A percentile compares a stretch with the other conserved stretches of the same genome.
These are phyloP conservation scores for Mamestra configurata DNA, from an alignment of 1,140 invertebrate genomes.

Conservation along the genomic window DNA sequence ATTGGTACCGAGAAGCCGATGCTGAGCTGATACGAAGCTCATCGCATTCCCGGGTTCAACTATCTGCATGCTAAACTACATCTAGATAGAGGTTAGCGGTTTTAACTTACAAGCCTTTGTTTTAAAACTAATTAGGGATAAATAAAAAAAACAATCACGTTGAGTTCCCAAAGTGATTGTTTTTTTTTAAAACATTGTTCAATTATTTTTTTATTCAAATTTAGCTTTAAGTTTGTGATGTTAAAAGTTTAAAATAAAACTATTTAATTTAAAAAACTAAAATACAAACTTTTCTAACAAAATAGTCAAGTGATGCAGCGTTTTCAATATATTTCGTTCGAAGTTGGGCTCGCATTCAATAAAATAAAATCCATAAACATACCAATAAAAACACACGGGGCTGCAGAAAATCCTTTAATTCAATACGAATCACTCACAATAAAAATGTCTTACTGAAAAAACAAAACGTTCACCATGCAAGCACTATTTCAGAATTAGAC, in stretches of 20 bases:
- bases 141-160: no score
- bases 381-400: background rate
- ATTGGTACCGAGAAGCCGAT: slow-evolving; percentile 4
- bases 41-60: background rate
- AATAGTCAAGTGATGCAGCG: no score
- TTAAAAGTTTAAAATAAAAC: no score
- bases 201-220: no score
- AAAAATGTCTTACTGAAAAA: slow-evolving; percentile 19
- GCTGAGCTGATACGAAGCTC: background rate
- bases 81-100: background rate
- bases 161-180: background rate
- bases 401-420: background rate
- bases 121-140: background rate
- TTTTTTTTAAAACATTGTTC: background rate
- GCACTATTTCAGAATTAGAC: slow-evolving; percentile 31
- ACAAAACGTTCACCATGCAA: slow-evolving; percentile 50
- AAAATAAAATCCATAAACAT: background rate
- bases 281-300: background rate
- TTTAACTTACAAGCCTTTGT: background rate
- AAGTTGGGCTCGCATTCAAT: background rate
- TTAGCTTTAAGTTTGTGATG: no score
- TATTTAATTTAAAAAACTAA: background rate
- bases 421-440: slow-evolving; percentile 1
- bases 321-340: background rate
- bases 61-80: background rate